phyloP scores from a whole-genome alignment of 2,888 invertebrate genomes.

The Aplocera efformata region DNA sequence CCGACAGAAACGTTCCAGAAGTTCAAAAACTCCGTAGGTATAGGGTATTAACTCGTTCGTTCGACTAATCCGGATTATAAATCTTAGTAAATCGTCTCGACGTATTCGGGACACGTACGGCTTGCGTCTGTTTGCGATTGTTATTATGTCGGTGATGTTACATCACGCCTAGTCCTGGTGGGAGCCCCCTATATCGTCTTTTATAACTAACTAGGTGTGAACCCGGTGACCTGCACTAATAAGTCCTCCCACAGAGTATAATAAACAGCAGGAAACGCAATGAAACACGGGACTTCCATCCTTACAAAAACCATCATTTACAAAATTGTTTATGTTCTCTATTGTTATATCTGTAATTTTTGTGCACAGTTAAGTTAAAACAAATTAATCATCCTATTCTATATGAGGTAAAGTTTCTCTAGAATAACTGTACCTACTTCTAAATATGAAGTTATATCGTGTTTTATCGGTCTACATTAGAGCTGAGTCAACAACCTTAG shows the following conservation, averaged over 20 bases:
- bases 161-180: conserved; percentile 1
- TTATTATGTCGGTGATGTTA: conserved; percentile 28
- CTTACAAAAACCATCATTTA: too few relatives aligned
- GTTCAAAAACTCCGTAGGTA: conserved; percentile 24
- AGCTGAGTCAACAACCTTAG: too few relatives aligned
- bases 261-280: too few relatives aligned
- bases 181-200: conserved; percentile 1
- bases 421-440: too few relatives aligned
- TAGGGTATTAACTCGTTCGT: conserved; percentile 44
- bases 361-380: too few relatives aligned
- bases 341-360: too few relatives aligned
- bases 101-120: conserved; percentile 56
- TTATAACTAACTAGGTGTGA: not conserved
- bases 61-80: conserved; percentile 45
- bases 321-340: too few relatives aligned
- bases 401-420: too few relatives aligned
- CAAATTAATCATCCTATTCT: too few relatives aligned
- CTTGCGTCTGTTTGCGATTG: conserved; percentile 46
- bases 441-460: too few relatives aligned
- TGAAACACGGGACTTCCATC: too few relatives aligned
- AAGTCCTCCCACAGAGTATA: not conserved
- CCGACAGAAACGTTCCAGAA: conserved; percentile 29
- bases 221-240: conserved; percentile 1
- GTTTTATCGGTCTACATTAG: too few relatives aligned
- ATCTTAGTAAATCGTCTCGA: conserved; percentile 48